phyloP scores from a whole-genome alignment of 2,797 vertebrate species.

The Chanos chanos region DNA sequence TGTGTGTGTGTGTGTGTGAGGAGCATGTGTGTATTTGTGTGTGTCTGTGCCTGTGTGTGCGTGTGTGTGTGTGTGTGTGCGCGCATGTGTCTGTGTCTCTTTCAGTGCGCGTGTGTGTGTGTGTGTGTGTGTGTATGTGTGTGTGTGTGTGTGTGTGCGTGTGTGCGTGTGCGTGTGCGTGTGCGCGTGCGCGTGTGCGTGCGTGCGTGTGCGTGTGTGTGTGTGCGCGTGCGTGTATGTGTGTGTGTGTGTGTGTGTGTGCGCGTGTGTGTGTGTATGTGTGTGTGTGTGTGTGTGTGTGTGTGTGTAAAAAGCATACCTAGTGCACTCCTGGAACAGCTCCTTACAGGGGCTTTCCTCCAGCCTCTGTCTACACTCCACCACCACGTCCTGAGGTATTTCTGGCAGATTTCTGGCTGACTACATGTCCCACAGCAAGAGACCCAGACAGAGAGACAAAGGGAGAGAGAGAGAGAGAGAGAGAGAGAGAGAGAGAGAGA shows the following conservation, averaged over 20 bases:
- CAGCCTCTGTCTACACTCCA: constrained; percentile 76
- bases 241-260: neutral
- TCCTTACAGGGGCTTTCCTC: constrained; percentile 82
- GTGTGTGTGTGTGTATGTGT: neutral
- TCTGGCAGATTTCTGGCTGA: constrained; percentile 79
- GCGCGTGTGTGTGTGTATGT: constrained; percentile 2
- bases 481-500: neutral
- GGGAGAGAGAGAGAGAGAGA: constrained; percentile 8
- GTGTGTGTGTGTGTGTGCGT: neutral
- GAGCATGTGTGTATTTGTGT: no score
- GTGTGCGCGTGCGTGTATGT: constrained; percentile 8
- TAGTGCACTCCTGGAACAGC: constrained; percentile 82
- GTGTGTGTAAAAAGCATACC: constrained; percentile 69
- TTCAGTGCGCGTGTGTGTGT: neutral
- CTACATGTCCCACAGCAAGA: constrained; percentile 43
- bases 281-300: neutral
- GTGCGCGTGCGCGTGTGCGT: no score
- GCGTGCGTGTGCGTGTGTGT: no score
- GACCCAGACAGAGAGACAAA: constrained; percentile 3
- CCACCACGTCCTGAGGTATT: constrained; percentile 77
- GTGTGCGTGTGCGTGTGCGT: no score
- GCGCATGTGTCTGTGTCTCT: neutral
- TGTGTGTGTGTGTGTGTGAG: no score
- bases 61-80: constrained; percentile 10
- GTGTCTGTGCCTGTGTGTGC: no score